Evolutionary conservation across 2,888 invertebrate species (phyloP), one percentile per base, ranked within the genome.

Genomic region (Ecliptopera silaceata): DNA sequence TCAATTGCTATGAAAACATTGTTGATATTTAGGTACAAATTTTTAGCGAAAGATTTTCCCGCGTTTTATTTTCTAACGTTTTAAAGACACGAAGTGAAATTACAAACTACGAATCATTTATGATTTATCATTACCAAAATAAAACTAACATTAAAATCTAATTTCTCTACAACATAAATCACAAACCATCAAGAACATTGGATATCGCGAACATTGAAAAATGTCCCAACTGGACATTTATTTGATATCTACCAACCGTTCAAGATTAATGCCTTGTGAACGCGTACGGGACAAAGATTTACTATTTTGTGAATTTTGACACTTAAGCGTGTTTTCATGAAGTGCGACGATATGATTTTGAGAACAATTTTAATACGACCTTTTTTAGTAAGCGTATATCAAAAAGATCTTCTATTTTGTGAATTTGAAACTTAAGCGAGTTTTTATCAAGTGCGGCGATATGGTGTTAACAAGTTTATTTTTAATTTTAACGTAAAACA

Each of bases 161-260:
- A 60, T 61, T 54, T 57, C 36, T 22, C 22, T 5, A 29, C 20
- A 42, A 22, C 34, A 57, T 61, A 57, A 61, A 61, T 61, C 60
- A 46, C 49, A 45, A 38, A 10, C 41, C 52, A 44, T 48, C 59
- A 44, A 54, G 45, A 53, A 29, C 53, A 59, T 50, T 47, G 59
- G 46, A 54, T 59, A 62, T 59, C 62, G 54, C 26, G 43, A 69
- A 66, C 74, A 69, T 66, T 80, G 82, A 82, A 71, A 75, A 80
- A 83, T 82, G 71, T 71, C 68, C 47, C 50, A 48, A 52, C 51
- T 51, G 65, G 79, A 82, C 83, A 77, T 84, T 78, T 77, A 84
- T 84, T 81, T 80, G 79, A 84, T 80, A 72, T 77, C 73, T 76
- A 65, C 70, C 65, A 62, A 74, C 68, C 70, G 72, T 62, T 65